Percentiles rank a stretch among this genome's conserved stretches.
These are phyloP conservation scores for Uropetala carovei DNA, from an alignment of 2,888 invertebrate genomes.

Conservation along the genomic window DNA sequence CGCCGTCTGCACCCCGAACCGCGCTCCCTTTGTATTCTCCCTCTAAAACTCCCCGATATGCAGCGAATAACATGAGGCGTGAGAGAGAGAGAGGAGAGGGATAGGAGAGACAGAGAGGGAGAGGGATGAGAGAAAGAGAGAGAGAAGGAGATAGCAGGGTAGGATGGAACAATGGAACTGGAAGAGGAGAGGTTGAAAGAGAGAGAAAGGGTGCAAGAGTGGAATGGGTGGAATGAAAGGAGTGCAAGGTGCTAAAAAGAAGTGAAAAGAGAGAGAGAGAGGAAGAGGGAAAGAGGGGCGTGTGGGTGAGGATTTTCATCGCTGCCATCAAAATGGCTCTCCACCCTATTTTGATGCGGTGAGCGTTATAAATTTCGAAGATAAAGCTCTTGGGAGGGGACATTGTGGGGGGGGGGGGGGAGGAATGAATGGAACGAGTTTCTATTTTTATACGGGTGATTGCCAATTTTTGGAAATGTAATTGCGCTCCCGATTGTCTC, in stretches of 20 bases:
- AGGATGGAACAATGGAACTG: neutral
- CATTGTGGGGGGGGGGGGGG: too few species aligned
- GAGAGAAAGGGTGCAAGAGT: neutral
- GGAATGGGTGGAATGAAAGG: neutral
- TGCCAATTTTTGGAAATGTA: neutral
- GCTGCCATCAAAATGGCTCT: conserved; percentile 27
- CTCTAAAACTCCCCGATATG: neutral
- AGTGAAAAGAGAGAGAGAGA: neutral
- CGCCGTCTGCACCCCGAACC: neutral
- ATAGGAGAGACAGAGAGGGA: neutral
- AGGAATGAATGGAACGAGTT: too few species aligned
- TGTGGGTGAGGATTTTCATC: neutral
- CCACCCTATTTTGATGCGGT: neutral
- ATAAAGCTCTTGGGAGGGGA: neutral
- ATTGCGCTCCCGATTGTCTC: neutral
- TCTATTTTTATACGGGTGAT: neutral
- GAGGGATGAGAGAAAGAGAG: neutral
- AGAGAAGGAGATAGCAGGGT: neutral
- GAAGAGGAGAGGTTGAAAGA: neutral
- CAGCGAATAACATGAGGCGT: neutral
- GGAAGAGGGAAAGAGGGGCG: neutral
- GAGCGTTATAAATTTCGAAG: neutral
- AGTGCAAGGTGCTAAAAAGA: neutral
- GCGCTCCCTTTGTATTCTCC: neutral
- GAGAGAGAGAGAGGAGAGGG: neutral